Percentiles rank a stretch among this genome's conserved stretches.
phyloP scores from a whole-genome alignment of 1,140 invertebrate genomes.

The Drosophila triauraria region DNA sequence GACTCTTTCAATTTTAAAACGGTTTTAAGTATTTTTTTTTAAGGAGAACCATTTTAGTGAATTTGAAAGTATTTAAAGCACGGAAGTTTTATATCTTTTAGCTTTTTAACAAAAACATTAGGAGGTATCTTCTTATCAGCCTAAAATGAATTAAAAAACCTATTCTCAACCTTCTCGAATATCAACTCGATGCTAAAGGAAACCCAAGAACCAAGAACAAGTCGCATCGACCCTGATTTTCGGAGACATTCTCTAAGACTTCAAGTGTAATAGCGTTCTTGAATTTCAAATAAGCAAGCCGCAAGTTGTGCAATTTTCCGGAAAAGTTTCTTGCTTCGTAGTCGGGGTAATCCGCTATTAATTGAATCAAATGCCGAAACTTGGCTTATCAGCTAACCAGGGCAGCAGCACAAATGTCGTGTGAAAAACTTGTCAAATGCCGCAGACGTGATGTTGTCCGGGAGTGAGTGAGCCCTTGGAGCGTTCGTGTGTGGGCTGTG shows the following conservation, averaged over 20 bases:
- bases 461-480: background rate
- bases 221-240: background rate
- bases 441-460: slow-evolving; percentile 30
- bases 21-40: too few species aligned
- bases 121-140: too few species aligned
- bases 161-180: background rate
- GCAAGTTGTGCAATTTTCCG: slow-evolving; percentile 33
- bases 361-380: slow-evolving; percentile 50
- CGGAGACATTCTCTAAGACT: background rate
- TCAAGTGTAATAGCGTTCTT: slow-evolving; percentile 17
- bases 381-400: slow-evolving; percentile 29
- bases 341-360: slow-evolving; percentile 32
- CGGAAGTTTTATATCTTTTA: too few species aligned
- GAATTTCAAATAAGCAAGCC: slow-evolving; percentile 45
- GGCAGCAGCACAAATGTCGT: slow-evolving; percentile 36
- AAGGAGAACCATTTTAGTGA: too few species aligned
- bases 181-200: too few species aligned
- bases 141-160: background rate
- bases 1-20: too few species aligned
- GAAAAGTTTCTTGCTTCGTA: slow-evolving; percentile 30
- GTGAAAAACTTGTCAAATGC: slow-evolving; percentile 50
- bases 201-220: too few species aligned
- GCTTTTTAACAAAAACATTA: too few species aligned
- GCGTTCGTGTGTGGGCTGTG: background rate
- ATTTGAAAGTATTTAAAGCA: too few species aligned